Percentiles rank a stretch among this genome's conserved stretches.
Conservation (phyloP, 2,113 vertebrate genomes). For the Mesitornis unicolor region DNA sequence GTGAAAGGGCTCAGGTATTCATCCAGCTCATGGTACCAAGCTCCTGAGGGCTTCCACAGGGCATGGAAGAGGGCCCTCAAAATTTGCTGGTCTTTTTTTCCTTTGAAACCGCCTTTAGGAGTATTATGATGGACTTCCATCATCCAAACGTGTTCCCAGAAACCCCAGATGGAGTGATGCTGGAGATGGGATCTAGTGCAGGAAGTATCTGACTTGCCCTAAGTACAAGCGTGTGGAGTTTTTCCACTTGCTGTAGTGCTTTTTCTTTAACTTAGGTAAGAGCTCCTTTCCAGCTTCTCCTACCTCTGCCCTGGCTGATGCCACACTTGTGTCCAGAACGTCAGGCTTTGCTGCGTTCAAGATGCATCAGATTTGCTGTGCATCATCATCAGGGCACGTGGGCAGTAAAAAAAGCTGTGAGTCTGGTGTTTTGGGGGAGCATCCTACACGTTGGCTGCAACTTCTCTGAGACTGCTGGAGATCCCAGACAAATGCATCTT, state of each 20-base stretch:
- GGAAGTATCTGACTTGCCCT: neutral
- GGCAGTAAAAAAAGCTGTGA: neutral
- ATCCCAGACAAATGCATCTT: neutral
- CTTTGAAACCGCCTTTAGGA: neutral
- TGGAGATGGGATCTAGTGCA: neutral
- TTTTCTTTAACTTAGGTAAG: neutral
- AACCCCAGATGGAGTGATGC: neutral
- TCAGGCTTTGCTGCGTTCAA: neutral
- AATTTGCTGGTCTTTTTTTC: neutral
- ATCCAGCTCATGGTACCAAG: neutral
- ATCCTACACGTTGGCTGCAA: neutral
- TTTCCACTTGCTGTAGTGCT: neutral
- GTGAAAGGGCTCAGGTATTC: neutral
- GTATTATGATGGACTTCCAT: neutral
- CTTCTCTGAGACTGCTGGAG: neutral
- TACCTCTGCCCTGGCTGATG: neutral
- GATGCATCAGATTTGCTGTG: neutral
- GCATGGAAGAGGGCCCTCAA: neutral
- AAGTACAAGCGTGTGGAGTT: neutral
- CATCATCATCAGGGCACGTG: neutral
- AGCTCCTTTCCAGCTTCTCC: neutral
- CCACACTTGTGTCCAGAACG: neutral
- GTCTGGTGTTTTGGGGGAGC: neutral
- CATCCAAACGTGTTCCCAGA: neutral
- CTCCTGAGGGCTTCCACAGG: neutral